A percentile compares a stretch with the other conserved stretches of the same genome.
phyloP scores from a whole-genome alignment of 1,140 invertebrate species.

The Drosophila parvula region DNA sequence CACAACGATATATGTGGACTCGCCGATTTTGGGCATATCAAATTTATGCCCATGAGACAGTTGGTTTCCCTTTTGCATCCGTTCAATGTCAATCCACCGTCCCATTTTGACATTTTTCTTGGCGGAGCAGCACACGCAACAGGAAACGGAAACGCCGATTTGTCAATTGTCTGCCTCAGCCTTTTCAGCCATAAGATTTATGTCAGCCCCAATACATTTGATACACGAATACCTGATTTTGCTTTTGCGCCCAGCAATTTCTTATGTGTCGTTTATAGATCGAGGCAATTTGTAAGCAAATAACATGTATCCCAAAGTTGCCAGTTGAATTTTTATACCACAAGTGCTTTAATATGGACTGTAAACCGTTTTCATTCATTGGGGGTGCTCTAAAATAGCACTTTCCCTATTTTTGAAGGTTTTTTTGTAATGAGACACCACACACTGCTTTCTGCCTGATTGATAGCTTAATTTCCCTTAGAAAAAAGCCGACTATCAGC shows the following conservation, averaged over 20 bases:
- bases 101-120: conserved; percentile 21
- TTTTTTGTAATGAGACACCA: background rate
- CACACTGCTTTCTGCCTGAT: background rate
- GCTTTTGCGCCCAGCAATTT: conserved; percentile 21
- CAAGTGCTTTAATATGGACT: background rate
- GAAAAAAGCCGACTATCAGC: background rate
- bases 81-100: conserved; percentile 26
- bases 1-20: conserved; percentile 10
- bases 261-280: conserved; percentile 14
- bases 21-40: conserved; percentile 18
- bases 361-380: background rate
- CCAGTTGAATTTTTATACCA: background rate
- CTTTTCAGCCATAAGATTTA: conserved; percentile 41
- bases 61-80: conserved; percentile 6
- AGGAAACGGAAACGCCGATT: conserved; percentile 57
- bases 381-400: background rate
- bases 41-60: conserved; percentile 41
- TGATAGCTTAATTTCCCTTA: background rate
- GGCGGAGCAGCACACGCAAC: conserved; percentile 20
- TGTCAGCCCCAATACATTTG: conserved; percentile 33
- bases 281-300: conserved; percentile 19
- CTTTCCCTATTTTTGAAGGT: background rate
- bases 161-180: conserved; percentile 49
- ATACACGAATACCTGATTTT: conserved; percentile 41
- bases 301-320: background rate